phyloP scores from a whole-genome alignment of 1,140 invertebrate species.

The Forficula auricularia region DNA sequence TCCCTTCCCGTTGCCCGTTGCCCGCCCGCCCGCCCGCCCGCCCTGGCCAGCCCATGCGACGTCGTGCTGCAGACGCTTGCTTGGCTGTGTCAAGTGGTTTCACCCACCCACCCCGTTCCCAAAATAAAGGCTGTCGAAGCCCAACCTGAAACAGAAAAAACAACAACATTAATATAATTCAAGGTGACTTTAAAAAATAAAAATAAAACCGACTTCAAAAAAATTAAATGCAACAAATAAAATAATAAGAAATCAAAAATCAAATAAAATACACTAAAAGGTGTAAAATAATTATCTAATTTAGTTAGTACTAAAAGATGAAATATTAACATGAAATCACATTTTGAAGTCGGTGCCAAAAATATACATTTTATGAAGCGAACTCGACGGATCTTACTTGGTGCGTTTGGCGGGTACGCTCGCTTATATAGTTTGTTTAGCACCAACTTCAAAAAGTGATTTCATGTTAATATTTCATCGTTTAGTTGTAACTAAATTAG shows the following conservation, averaged over 20 bases:
- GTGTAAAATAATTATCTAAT: not conserved
- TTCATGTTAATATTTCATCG: too few species aligned
- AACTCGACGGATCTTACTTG: too few species aligned
- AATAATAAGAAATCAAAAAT: not conserved
- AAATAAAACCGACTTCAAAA: not conserved
- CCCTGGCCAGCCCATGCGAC: not conserved
- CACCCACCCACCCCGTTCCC: slow-evolving; percentile 35
- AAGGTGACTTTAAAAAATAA: not conserved
- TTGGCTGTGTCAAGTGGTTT: slow-evolving; percentile 25
- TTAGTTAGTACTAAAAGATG: not conserved
- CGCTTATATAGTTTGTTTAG: too few species aligned
- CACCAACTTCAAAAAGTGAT: too few species aligned
- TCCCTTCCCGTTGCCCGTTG: too few species aligned
- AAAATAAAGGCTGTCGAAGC: slow-evolving; percentile 12
- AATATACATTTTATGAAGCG: too few species aligned
- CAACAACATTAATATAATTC: slow-evolving; percentile 2
- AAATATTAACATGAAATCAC: slow-evolving; percentile 20
- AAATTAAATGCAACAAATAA: not conserved
- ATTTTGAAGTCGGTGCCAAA: too few species aligned
- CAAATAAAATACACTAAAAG: not conserved
- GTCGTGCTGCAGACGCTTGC: slow-evolving; percentile 2
- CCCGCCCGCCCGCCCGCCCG: slow-evolving; percentile 6
- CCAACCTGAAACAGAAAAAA: slow-evolving; percentile 3
- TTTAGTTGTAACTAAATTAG: too few species aligned
- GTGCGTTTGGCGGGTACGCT: too few species aligned